Percentiles rank a stretch among this genome's conserved stretches.
Conservation (phyloP, 1,140 invertebrate genomes). For the Drosophila kikkawai region DNA sequence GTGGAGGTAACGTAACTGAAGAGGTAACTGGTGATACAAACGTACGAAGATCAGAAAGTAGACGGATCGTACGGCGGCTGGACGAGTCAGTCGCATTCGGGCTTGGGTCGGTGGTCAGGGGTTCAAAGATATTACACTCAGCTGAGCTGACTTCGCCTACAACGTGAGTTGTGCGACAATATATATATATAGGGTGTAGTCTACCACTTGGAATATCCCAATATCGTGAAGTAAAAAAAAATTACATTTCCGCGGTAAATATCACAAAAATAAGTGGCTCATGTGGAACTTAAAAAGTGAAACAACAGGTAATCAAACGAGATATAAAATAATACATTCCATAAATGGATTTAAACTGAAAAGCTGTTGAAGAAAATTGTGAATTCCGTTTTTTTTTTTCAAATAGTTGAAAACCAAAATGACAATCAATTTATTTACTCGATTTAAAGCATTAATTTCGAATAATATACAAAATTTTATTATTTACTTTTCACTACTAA, state of each 20-base stretch:
- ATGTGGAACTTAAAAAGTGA: not conserved
- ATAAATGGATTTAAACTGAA: not conserved
- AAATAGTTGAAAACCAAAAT: constrained; percentile 1
- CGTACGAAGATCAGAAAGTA: constrained; percentile 44
- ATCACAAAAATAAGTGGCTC: not conserved
- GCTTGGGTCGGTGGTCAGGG: constrained; percentile 23
- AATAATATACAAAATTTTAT: no score
- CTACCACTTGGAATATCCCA: constrained; percentile 8
- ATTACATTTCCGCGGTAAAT: not conserved
- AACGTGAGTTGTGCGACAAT: constrained; percentile 39
- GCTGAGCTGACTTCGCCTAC: constrained; percentile 23
- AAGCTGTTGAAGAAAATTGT: not conserved
- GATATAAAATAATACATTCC: not conserved
- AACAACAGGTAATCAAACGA: not conserved
- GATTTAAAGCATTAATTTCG: not conserved
- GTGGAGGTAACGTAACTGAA: constrained; percentile 43
- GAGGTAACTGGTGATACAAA: constrained; percentile 47
- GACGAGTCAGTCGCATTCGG: constrained; percentile 33
- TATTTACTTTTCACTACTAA: no score
- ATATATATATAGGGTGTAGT: constrained; percentile 1
- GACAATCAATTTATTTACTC: not conserved
- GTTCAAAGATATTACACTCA: constrained; percentile 7
- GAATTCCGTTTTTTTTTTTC: not conserved
- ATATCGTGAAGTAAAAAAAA: constrained; percentile 16
- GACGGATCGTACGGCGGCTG: constrained; percentile 31